Percentiles rank a stretch among this genome's conserved stretches.
Evolutionary conservation across 1,140 invertebrate genomes (phyloP).

Genomic region (Drosophila arizonae): DNA sequence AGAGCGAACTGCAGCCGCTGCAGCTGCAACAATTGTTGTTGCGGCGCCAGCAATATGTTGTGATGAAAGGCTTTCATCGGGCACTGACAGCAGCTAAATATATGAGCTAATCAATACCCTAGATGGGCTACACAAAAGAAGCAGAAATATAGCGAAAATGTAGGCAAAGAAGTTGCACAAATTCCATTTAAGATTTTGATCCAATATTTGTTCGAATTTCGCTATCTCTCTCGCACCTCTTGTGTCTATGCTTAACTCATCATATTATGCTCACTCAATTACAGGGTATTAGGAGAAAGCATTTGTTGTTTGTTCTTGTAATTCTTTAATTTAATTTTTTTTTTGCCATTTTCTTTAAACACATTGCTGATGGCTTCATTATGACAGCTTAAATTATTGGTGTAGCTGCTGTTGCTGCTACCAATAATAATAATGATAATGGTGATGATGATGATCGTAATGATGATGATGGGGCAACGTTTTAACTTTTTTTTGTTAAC

Average conservation of each 20-base stretch:
- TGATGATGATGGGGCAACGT: constrained; percentile 37
- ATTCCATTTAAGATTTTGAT: neutral
- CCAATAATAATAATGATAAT: constrained; percentile 32
- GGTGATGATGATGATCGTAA: constrained; percentile 7
- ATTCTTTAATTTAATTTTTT: constrained; percentile 5
- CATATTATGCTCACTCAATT: neutral
- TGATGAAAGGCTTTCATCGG: constrained; percentile 59
- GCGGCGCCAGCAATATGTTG: constrained; percentile 18
- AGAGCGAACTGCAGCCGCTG: neutral
- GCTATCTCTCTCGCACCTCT: too few relatives aligned
- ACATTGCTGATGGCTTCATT: constrained; percentile 45
- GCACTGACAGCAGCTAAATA: neutral
- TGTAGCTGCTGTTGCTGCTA: constrained; percentile 23
- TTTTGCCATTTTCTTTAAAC: too few relatives aligned
- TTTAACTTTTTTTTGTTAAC: constrained; percentile 16
- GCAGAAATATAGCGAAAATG: too few relatives aligned
- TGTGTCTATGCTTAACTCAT: too few relatives aligned
- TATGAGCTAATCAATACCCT: constrained; percentile 8
- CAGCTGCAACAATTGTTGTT: neutral
- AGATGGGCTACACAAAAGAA: neutral
- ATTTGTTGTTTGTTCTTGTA: constrained; percentile 7
- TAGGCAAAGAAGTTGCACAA: neutral
- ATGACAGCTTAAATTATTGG: constrained; percentile 56
- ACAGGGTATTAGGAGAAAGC: constrained; percentile 11
- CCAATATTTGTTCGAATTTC: too few relatives aligned